A percentile compares a stretch with the other conserved stretches of the same genome.
These are phyloP conservation scores for Anas capensis DNA, from an alignment of 2,797 vertebrate species.

Conservation along the genomic window DNA sequence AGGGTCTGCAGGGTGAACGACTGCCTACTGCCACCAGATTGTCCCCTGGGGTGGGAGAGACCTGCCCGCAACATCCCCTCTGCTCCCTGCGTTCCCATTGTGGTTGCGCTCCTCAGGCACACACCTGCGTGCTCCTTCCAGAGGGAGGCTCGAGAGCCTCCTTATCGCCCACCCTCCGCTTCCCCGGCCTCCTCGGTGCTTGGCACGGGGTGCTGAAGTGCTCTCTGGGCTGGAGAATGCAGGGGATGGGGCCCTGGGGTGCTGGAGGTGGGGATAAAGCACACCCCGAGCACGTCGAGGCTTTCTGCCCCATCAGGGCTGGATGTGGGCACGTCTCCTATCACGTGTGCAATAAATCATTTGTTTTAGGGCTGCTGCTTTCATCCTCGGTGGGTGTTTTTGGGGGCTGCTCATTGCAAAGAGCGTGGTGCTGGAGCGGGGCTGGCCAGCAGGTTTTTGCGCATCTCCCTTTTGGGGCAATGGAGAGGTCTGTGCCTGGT, in stretches of 20 bases:
- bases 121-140: rapidly evolving
- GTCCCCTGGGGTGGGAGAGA: not conserved
- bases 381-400: rapidly evolving
- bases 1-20: too few relatives aligned
- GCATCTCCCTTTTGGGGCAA: not conserved
- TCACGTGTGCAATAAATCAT: rapidly evolving
- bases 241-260: not conserved
- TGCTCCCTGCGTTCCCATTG: rapidly evolving
- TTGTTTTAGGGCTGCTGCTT: not conserved
- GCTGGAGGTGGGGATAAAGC: not conserved
- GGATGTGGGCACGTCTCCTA: not conserved
- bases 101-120: rapidly evolving
- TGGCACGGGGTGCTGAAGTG: not conserved
- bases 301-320: rapidly evolving
- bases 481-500: not conserved
- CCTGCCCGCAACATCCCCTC: not conserved
- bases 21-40: rapidly evolving
- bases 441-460: not conserved
- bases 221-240: not conserved
- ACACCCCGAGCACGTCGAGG: not conserved
- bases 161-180: not conserved
- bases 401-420: not conserved
- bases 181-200: not conserved
- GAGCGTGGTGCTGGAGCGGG: not conserved
- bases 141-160: not conserved